Evolutionary conservation across 2,113 vertebrate species (phyloP).

Genomic region (Rattus norvegicus): DNA sequence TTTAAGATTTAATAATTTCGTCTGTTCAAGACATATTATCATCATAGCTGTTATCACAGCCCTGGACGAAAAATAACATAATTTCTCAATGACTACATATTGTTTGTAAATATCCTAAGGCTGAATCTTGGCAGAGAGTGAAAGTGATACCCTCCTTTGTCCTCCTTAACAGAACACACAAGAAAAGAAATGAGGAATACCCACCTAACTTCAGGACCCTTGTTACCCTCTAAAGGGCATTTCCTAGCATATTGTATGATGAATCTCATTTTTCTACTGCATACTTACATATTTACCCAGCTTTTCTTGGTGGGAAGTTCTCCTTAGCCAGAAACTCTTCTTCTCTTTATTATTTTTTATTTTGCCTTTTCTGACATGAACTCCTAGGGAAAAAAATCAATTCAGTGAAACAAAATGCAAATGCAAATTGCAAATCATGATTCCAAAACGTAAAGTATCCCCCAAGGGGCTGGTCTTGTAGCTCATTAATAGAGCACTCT

Average conservation of each 20-base stretch:
- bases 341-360: not conserved
- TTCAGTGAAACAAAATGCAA: fast-evolving
- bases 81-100: not conserved
- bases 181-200: not conserved
- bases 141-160: not conserved
- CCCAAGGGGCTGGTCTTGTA: not conserved
- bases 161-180: not conserved
- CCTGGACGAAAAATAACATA: not conserved
- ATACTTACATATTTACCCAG: not conserved
- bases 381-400: not conserved
- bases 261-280: slow-evolving; percentile 5
- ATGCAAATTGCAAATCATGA: not conserved
- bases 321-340: not conserved
- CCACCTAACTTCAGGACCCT: not conserved
- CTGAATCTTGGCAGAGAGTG: not conserved
- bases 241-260: not conserved
- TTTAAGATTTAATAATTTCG: not conserved
- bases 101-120: not conserved
- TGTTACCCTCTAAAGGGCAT: not conserved
- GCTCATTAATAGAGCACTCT: not conserved
- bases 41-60: not conserved
- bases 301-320: not conserved
- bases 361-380: not conserved
- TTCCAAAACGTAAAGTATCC: not conserved
- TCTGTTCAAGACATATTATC: not conserved